Evolutionary conservation across 2,797 vertebrate species (phyloP).

Genomic region (Setipinna tenuifilis): DNA sequence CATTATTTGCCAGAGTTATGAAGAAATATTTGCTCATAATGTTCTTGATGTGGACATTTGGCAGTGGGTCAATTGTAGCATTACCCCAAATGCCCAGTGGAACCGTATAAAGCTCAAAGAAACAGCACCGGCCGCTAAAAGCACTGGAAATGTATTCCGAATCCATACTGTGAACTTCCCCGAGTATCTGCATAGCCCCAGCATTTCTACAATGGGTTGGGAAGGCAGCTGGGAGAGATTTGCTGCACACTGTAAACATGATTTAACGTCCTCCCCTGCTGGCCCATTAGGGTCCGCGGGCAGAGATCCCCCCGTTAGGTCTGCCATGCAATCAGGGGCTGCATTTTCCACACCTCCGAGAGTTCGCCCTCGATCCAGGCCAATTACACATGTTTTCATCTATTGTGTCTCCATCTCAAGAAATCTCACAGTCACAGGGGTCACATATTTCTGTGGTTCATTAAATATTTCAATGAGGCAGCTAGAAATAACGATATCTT

Average conservation of each 20-base stretch:
- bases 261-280: slow-evolving; percentile 30
- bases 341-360: slow-evolving; percentile 2
- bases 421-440: background rate
- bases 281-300: slow-evolving; percentile 33
- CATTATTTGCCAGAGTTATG: background rate
- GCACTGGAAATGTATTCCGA: background rate
- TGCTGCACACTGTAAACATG: slow-evolving; percentile 31
- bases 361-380: slow-evolving; percentile 13
- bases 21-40: background rate
- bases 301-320: slow-evolving; percentile 20
- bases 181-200: background rate
- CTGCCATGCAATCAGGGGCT: slow-evolving; percentile 20
- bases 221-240: slow-evolving; percentile 36
- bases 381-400: background rate
- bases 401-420: slow-evolving; percentile 25
- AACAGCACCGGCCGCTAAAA: background rate
- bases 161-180: background rate
- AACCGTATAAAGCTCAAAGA: slow-evolving; percentile 9
- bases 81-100: slow-evolving; percentile 31
- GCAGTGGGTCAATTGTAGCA: slow-evolving; percentile 42
- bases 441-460: background rate
- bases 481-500: background rate
- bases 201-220: background rate
- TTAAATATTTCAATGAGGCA: background rate
- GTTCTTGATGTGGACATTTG: slow-evolving; percentile 29